phyloP scores from a whole-genome alignment of 2,113 vertebrate genomes.

The Procavia capensis region DNA sequence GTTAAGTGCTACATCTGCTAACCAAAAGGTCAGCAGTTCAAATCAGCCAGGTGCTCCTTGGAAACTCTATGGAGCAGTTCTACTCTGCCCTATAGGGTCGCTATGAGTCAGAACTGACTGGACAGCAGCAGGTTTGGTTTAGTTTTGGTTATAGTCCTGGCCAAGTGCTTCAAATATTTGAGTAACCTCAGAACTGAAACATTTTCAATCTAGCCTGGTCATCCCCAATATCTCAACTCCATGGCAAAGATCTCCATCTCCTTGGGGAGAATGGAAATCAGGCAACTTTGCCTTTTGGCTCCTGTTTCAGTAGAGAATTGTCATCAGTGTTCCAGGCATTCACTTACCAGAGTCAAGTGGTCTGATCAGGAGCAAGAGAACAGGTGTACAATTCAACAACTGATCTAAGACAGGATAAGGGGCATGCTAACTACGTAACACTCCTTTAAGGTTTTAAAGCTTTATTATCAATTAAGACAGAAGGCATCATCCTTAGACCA shows the following conservation, averaged over 20 bases:
- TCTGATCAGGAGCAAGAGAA: not conserved
- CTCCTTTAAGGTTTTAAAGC: not conserved
- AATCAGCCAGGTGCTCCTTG: too few relatives aligned
- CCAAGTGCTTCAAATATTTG: not conserved
- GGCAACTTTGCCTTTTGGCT: not conserved
- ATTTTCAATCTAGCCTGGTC: not conserved
- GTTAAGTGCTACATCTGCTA: too few relatives aligned
- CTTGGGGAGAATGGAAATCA: not conserved
- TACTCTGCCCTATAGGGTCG: too few relatives aligned
- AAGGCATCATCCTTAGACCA: conserved; percentile 27
- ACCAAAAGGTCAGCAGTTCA: too few relatives aligned
- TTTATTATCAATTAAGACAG: conserved; percentile 45
- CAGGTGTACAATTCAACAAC: not conserved
- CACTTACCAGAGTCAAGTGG: conserved; percentile 15
- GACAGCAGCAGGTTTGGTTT: too few relatives aligned
- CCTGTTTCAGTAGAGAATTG: conserved; percentile 17
- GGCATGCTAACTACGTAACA: not conserved
- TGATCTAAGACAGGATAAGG: not conserved
- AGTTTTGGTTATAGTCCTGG: too few relatives aligned
- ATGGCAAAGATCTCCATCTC: conserved; percentile 14
- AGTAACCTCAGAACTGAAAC: conserved; percentile 9
- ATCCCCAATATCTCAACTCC: not conserved
- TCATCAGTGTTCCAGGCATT: conserved; percentile 4
- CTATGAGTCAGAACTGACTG: too few relatives aligned
- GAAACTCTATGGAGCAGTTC: too few relatives aligned